A percentile compares a stretch with the other conserved stretches of the same genome.
Evolutionary conservation across 1,140 invertebrate species (phyloP).

Genomic region (Monomorium pharaonis): DNA sequence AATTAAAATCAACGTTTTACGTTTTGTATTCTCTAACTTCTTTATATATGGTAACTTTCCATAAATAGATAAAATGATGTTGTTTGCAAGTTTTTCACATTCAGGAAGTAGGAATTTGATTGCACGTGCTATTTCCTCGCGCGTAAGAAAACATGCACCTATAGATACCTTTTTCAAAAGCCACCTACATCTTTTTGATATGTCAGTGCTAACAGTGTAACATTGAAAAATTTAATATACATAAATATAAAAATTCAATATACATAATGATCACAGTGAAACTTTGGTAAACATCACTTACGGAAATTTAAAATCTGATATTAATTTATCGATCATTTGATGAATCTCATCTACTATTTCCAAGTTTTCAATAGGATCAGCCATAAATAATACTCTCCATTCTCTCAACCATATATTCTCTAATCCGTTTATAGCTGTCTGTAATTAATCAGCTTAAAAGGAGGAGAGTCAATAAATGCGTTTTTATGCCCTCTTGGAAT

Average conservation of each 20-base stretch:
- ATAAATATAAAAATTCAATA: constrained; percentile 44
- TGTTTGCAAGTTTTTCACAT: constrained; percentile 83
- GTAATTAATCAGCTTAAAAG: constrained; percentile 69
- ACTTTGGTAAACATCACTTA: constrained; percentile 72
- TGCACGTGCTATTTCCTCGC: constrained; percentile 83
- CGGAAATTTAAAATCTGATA: constrained; percentile 82
- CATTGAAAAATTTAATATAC: constrained; percentile 48
- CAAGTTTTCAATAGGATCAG: constrained; percentile 83
- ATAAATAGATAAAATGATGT: constrained; percentile 80
- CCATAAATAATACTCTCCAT: constrained; percentile 87
- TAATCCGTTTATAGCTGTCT: constrained; percentile 87
- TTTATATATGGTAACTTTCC: constrained; percentile 79
- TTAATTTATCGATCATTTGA: constrained; percentile 83
- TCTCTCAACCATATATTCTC: constrained; percentile 88
- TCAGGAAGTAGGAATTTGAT: constrained; percentile 81
- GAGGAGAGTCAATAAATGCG: too few species aligned
- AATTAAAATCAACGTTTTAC: constrained; percentile 88
- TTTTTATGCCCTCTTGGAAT: too few species aligned
- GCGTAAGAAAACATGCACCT: constrained; percentile 77
- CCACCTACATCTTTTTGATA: constrained; percentile 82
- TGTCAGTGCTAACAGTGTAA: constrained; percentile 76
- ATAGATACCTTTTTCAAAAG: constrained; percentile 84
- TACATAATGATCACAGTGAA: constrained; percentile 9
- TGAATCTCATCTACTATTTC: constrained; percentile 74
- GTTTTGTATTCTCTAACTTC: constrained; percentile 82